Conservation (phyloP, 2,797 vertebrate species). For the Sebastes hopkinsi region DNA sequence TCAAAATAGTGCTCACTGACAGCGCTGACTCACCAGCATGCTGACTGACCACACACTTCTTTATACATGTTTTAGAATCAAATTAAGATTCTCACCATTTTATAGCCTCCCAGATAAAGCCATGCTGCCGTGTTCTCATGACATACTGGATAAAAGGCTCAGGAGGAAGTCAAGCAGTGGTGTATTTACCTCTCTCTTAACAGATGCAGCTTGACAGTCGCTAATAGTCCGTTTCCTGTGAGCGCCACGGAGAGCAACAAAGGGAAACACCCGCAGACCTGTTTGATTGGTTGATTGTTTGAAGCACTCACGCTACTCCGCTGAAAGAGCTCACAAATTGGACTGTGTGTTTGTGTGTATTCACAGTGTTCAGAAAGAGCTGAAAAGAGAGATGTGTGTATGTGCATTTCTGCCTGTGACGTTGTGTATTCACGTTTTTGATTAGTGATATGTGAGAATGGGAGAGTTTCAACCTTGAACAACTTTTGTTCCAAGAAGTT, state of each 20-base stretch:
- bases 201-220: background rate
- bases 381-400: background rate
- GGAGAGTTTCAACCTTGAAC: background rate
- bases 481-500: background rate
- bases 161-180: background rate
- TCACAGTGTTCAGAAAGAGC: background rate
- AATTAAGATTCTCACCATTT: background rate
- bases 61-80: background rate
- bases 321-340: background rate
- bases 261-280: background rate
- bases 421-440: background rate
- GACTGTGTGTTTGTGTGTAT: background rate
- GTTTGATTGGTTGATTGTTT: background rate
- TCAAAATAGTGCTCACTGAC: background rate
- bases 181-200: background rate
- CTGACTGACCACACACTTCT: background rate
- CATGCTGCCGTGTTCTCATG: background rate
- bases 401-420: background rate
- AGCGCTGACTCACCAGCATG: background rate
- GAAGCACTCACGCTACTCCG: background rate
- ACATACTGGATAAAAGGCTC: background rate
- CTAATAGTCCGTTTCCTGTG: conserved; percentile 1
- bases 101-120: background rate
- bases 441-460: background rate
- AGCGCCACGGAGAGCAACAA: background rate